These are phyloP conservation scores for Mongoloraphidia duomilia DNA, from an alignment of 2,888 invertebrate genomes.

Conservation along the genomic window DNA sequence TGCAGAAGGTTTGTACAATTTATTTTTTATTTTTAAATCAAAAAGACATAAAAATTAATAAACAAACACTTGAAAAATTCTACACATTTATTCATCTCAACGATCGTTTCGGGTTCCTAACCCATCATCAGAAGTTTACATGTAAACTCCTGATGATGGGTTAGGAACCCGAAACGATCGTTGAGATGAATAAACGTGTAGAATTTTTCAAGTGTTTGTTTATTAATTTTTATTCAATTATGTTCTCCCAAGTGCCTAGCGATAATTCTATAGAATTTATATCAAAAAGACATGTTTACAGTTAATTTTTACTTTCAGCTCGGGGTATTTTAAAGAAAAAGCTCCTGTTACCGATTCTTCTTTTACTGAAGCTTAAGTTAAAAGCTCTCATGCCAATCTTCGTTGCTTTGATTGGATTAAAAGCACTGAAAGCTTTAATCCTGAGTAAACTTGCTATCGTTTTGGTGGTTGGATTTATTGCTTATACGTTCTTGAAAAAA, in stretches of 20 bases:
- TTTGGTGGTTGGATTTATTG: slow-evolving; percentile 66
- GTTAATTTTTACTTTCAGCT: slow-evolving; percentile 34
- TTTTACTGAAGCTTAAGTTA: slow-evolving; percentile 69
- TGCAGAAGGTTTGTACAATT: not conserved
- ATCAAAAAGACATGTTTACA: not conserved
- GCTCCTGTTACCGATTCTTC: slow-evolving; percentile 59
- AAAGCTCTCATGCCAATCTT: slow-evolving; percentile 74
- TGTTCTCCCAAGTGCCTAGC: too few relatives aligned
- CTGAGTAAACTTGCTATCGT: slow-evolving; percentile 72
- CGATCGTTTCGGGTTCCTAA: too few relatives aligned
- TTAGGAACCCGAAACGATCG: too few relatives aligned
- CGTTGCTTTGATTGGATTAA: slow-evolving; percentile 61
- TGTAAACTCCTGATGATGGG: too few relatives aligned
- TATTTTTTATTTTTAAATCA: too few relatives aligned
- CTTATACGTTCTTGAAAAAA: slow-evolving; percentile 65
- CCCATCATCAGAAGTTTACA: too few relatives aligned
- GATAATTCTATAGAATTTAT: slow-evolving; percentile 1
- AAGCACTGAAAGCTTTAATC: slow-evolving; percentile 70
- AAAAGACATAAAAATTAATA: too few relatives aligned
- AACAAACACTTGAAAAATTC: too few relatives aligned
- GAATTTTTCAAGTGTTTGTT: too few relatives aligned
- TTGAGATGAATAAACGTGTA: too few relatives aligned
- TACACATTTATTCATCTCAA: too few relatives aligned
- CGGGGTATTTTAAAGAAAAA: slow-evolving; percentile 70
- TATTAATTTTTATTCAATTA: too few relatives aligned